Conservation (phyloP, 2,113 vertebrate species). For the Myanophis thanlyinensis region DNA sequence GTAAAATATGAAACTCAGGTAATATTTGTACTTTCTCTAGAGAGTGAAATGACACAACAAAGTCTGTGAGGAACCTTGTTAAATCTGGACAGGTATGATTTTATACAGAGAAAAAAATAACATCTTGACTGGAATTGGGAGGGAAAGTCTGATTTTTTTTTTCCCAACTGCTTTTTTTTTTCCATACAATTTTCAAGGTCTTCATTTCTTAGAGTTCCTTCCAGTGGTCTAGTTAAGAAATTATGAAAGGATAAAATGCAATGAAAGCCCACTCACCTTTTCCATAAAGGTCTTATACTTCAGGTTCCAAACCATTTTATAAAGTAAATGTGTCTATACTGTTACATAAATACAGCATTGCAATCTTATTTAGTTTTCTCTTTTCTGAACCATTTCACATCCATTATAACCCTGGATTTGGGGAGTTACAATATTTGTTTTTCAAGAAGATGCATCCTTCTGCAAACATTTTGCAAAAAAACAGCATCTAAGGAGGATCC, state of each 20-base stretch:
- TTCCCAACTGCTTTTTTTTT: neutral
- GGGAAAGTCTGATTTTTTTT: neutral
- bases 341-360: neutral
- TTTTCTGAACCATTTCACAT: neutral
- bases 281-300: neutral
- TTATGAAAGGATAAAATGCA: neutral
- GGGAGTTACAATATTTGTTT: neutral
- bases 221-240: neutral
- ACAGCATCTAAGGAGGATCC: neutral
- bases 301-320: neutral
- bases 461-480: neutral
- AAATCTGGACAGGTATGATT: neutral
- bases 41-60: neutral
- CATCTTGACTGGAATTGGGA: neutral
- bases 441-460: neutral
- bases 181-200: neutral
- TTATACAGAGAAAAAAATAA: neutral
- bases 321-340: neutral
- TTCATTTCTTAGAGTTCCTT: neutral
- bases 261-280: neutral
- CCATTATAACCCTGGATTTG: neutral
- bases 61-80: neutral
- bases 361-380: neutral
- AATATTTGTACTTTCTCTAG: neutral
- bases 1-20: neutral